These are phyloP conservation scores for Bellardia pandia DNA, from an alignment of 2,888 invertebrate species.

Conservation along the genomic window DNA sequence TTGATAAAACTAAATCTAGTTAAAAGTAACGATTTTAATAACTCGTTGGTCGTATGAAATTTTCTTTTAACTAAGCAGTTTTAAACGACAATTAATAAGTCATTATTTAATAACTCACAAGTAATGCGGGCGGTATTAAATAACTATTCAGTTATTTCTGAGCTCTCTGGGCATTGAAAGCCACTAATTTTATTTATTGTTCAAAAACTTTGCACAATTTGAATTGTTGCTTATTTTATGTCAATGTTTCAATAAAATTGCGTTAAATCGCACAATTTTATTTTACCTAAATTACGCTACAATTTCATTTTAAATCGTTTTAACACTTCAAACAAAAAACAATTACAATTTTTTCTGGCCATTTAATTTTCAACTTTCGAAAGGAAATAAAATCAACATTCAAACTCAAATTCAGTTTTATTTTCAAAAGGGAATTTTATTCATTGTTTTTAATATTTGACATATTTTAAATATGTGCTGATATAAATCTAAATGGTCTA, in stretches of 20 bases:
- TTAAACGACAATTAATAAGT: too few species aligned
- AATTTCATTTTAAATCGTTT: neutral
- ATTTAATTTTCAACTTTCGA: constrained; percentile 16
- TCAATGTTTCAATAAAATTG: neutral
- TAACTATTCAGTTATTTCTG: too few species aligned
- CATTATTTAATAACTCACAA: too few species aligned
- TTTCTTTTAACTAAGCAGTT: too few species aligned
- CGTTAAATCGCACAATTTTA: neutral
- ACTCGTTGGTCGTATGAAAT: too few species aligned
- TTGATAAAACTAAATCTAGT: too few species aligned
- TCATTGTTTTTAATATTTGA: constrained; percentile 40
- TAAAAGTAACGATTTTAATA: too few species aligned
- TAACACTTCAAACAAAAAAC: constrained; percentile 23
- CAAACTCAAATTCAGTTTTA: neutral
- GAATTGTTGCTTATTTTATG: too few species aligned
- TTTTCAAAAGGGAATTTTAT: constrained; percentile 29
- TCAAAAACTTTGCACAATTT: too few species aligned
- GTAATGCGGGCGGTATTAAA: too few species aligned
- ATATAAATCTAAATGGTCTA: constrained; percentile 50
- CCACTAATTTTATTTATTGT: too few species aligned
- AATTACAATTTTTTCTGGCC: constrained; percentile 15
- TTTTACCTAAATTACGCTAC: neutral
- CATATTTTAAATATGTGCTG: constrained; percentile 41
- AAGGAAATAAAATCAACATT: constrained; percentile 9
- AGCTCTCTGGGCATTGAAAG: too few species aligned